A percentile compares a stretch with the other conserved stretches of the same genome.
These are phyloP conservation scores for Reticulitermes lucifugus DNA, from an alignment of 2,888 invertebrate species.

Conservation along the genomic window DNA sequence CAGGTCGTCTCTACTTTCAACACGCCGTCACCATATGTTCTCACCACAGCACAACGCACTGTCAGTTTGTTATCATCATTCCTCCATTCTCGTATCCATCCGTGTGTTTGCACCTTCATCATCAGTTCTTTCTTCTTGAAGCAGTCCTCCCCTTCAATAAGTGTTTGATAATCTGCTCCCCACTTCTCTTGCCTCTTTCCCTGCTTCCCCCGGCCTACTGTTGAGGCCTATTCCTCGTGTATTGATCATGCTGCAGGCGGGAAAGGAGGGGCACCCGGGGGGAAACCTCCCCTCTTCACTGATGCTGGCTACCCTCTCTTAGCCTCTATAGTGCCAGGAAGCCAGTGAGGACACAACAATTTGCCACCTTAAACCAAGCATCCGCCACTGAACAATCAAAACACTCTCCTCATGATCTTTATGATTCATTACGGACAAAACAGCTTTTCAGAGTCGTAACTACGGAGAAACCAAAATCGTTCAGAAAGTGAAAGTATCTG, in stretches of 20 bases:
- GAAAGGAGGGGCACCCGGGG: conserved; percentile 24
- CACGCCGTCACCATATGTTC: neutral
- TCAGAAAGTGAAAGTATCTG: no score
- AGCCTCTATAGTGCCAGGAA: conserved; percentile 31
- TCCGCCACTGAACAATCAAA: no score
- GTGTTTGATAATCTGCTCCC: conserved; percentile 48
- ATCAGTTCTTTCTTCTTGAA: conserved; percentile 22
- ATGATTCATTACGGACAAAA: no score
- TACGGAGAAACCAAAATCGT: no score
- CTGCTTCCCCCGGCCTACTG: neutral
- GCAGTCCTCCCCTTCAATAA: conserved; percentile 48
- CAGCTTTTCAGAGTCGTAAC: no score
- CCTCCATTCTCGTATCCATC: neutral
- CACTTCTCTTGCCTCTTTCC: conserved; percentile 26
- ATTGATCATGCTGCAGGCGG: conserved; percentile 48
- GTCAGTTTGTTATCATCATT: conserved; percentile 1
- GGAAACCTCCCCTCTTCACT: conserved; percentile 29
- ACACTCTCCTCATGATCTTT: no score
- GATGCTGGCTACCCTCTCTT: conserved; percentile 25
- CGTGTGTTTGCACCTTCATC: neutral
- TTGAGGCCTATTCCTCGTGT: conserved; percentile 39
- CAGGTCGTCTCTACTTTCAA: neutral
- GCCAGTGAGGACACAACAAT: neutral
- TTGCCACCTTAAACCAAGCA: no score
- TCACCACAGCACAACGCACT: neutral